Base-by-base conservation (phyloP, 2,888 invertebrate species). In the Lottia gigantea region DNA sequence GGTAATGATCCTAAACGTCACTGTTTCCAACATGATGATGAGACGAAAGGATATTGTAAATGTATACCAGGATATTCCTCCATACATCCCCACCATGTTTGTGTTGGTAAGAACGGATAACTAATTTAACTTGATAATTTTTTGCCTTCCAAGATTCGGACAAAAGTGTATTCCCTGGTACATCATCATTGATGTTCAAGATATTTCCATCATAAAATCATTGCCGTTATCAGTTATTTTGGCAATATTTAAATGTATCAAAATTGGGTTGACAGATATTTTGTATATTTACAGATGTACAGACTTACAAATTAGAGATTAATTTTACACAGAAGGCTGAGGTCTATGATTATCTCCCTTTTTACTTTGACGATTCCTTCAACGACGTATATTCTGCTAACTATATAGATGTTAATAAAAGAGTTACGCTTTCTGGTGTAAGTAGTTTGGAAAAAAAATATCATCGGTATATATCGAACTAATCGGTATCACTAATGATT, bases 301-400 rank as follows among this genome's bases (percentile, higher is more conserved):
- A 66, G 66, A 46, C 66, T 15, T 70, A 66, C 62, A 40, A 46
- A 19, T 26, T 70, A 40, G 61, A 40, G 8, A 25, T 70, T n/a
- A 70, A 70, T 62, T 45, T 70, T 55, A 65, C 70, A 23, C n/a
- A 55, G 25, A 62, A 65, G 15, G 70, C 66, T 0, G 70, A 62
- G 7, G 62, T 26, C 23, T 70, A 62, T 62, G 70, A 70, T 40
- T 70, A 70, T 31, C 46, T 66, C 45, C 46, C 66, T 14, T 55
- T 67, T 23, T 49, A 40, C 47, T 67, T 55, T 55, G 55, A 67
- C n/a, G 26, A 25, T 55, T 19, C 15, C 16, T 55, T 67, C 40
- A 25, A 47, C 55, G 61, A 67, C 67, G 40, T 15, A 16, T 31
- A 40, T 15, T 67, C 67, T 15, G n/a, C 40, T n/a, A 26, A 14